Conservation (phyloP, 2,888 invertebrate genomes). For the Sclerodermus sp. region DNA sequence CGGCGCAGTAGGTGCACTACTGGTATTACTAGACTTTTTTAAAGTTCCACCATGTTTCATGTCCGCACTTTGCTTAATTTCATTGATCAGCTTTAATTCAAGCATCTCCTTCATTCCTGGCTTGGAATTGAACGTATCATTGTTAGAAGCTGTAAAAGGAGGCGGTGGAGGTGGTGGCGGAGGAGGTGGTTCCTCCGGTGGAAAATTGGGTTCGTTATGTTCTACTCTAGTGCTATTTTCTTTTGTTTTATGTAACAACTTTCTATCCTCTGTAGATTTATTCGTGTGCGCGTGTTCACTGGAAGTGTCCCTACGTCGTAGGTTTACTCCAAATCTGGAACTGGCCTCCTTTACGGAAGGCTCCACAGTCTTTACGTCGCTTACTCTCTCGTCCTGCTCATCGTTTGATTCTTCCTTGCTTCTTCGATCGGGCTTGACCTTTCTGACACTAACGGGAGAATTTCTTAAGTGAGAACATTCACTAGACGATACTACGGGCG, state of each 20-base stretch:
- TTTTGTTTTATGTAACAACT: slow-evolving; percentile 50
- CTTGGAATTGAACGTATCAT: slow-evolving; percentile 54
- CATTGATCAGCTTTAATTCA: slow-evolving; percentile 77
- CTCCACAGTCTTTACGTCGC: slow-evolving; percentile 66
- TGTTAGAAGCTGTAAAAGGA: slow-evolving; percentile 42
- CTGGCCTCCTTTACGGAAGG: slow-evolving; percentile 75
- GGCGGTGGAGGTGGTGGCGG: slow-evolving; percentile 58
- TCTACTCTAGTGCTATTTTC: slow-evolving; percentile 53
- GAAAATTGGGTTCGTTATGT: slow-evolving; percentile 55
- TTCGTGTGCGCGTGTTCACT: slow-evolving; percentile 60
- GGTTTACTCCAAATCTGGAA: slow-evolving; percentile 71
- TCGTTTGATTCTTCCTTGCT: slow-evolving; percentile 39
- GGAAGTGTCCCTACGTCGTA: slow-evolving; percentile 68
- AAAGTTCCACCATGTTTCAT: slow-evolving; percentile 64
- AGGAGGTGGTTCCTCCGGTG: slow-evolving; percentile 55
- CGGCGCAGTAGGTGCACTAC: slow-evolving; percentile 45
- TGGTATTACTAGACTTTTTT: slow-evolving; percentile 27
- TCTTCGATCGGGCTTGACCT: slow-evolving; percentile 44
- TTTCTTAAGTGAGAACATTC: slow-evolving; percentile 26
- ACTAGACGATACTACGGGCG: slow-evolving; percentile 25
- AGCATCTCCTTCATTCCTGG: slow-evolving; percentile 79
- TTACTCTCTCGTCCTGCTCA: slow-evolving; percentile 50
- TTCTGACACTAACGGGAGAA: slow-evolving; percentile 42
- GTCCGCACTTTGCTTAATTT: slow-evolving; percentile 79
- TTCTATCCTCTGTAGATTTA: slow-evolving; percentile 57